A percentile compares a stretch with the other conserved stretches of the same genome.
These are phyloP conservation scores for Phlogophora meticulosa DNA, from an alignment of 2,888 invertebrate genomes.

Conservation along the genomic window DNA sequence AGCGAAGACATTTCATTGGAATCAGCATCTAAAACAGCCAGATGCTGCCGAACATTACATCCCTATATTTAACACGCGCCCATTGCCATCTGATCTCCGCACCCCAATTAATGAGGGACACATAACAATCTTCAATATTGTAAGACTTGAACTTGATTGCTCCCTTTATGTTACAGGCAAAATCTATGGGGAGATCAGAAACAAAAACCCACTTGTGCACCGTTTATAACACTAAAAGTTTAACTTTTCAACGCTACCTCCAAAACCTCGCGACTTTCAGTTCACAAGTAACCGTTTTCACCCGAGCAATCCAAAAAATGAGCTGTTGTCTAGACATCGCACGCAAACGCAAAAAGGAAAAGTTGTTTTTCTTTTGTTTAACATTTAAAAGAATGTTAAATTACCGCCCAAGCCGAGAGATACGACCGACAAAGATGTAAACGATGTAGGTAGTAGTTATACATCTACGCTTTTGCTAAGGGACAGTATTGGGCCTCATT, in stretches of 20 bases:
- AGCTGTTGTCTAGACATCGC: constrained; percentile 46
- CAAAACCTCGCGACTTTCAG: constrained; percentile 21
- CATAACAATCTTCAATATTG: constrained; percentile 5
- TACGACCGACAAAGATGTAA: constrained; percentile 41
- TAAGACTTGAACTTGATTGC: neutral
- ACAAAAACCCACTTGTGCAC: no score
- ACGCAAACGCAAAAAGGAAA: constrained; percentile 23
- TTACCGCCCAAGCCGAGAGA: constrained; percentile 29
- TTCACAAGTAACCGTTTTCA: constrained; percentile 6
- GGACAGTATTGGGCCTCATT: constrained; percentile 45
- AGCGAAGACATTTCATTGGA: neutral
- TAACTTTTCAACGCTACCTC: neutral
- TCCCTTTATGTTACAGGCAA: no score
- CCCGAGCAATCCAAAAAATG: constrained; percentile 39
- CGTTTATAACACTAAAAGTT: neutral
- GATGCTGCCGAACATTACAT: constrained; percentile 3
- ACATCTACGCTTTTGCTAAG: constrained; percentile 26
- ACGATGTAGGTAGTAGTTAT: constrained; percentile 24
- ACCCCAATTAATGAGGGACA: constrained; percentile 14
- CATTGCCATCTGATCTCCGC: constrained; percentile 17
- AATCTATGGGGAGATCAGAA: no score
- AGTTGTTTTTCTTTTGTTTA: constrained; percentile 41
- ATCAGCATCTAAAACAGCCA: neutral
- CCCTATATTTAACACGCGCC: constrained; percentile 11
- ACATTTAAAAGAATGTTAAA: constrained; percentile 49